Percentiles rank a stretch among this genome's conserved stretches.
These are phyloP conservation scores for Oryctes rhinoceros DNA, from an alignment of 1,140 invertebrate species.

Conservation along the genomic window DNA sequence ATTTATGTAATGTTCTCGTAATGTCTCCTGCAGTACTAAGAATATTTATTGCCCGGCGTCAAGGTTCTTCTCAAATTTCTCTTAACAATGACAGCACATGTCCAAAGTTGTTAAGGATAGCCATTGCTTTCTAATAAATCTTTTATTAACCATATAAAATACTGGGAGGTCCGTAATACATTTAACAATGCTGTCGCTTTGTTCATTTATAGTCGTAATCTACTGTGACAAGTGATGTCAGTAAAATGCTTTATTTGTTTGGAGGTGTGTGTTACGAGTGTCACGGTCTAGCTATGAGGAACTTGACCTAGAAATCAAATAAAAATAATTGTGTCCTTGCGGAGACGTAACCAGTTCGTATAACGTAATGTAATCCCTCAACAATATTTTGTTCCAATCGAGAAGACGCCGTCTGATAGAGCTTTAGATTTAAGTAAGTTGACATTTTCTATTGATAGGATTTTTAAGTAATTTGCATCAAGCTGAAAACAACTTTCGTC, in stretches of 20 bases:
- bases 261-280: constrained; percentile 22
- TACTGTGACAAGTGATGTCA: constrained; percentile 26
- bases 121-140: constrained; percentile 8
- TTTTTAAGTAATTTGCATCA: too few species aligned
- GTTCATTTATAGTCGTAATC: constrained; percentile 2
- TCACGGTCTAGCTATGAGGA: background rate
- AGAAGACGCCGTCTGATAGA: too few species aligned
- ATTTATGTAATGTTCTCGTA: too few species aligned
- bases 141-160: constrained; percentile 20
- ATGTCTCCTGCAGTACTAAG: too few species aligned
- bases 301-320: constrained; percentile 24
- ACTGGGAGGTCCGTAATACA: constrained; percentile 1
- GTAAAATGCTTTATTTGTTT: constrained; percentile 27
- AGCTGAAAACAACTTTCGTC: too few species aligned
- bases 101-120: background rate
- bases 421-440: too few species aligned
- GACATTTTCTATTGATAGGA: too few species aligned
- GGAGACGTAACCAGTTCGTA: background rate
- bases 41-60: background rate
- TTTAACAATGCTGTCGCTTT: constrained; percentile 25
- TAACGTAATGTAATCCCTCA: background rate
- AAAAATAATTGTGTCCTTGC: constrained; percentile 13
- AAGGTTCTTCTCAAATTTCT: background rate
- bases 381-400: too few species aligned
- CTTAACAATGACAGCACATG: background rate